Evolutionary conservation across 1,140 invertebrate species (phyloP), one percentile per base, ranked within the genome.

Genomic region (Watersipora subatra): DNA sequence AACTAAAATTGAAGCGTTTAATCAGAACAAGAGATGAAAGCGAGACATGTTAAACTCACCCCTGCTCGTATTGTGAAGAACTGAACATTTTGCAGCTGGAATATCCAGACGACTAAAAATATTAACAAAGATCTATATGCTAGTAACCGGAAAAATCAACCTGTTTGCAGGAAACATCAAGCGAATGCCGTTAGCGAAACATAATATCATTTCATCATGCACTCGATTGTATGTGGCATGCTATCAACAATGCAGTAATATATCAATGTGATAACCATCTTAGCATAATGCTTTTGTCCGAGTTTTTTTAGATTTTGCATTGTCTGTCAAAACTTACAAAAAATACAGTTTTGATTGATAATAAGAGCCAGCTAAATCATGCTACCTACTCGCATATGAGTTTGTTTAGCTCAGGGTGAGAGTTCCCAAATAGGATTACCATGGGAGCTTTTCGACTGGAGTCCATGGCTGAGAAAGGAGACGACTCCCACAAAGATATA

Each of bases 31-130:
- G n/a, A n/a, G n/a, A n/a, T n/a, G n/a, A n/a, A 19, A 2, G 2
- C 1, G 46, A 1, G 7, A 63, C 29, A 29, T 28, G 3, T 57
- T 55, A 61, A 62, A 62, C 55, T 72, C 73, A 82, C 81, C 81
- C 75, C 91, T 84, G 79, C 97, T 96, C 19, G 90, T 89, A 79
- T 94, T 94, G 78, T 96, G 90, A 76, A 91, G 94, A 19, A 95
- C 90, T 34, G 91, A 87, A 78, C 91, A 92, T 70, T 90, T 90
- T 66, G 90, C 91, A 72, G 88, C 86, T 73, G 89, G 89, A 1
- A 93, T 86, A 29, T 91, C 92, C 57, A 97, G 83, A 25, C 92
- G 90, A 73, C 91, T 92, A 73, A 63, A 80, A 81, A 24, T 12
- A 59, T 7, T 59, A 59, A 59, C 7, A 59, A 59, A 59, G 22